Percentiles rank a stretch among this genome's conserved stretches.
Evolutionary conservation across 2,888 invertebrate species (phyloP).

Genomic region (Steinernema scapterisci): DNA sequence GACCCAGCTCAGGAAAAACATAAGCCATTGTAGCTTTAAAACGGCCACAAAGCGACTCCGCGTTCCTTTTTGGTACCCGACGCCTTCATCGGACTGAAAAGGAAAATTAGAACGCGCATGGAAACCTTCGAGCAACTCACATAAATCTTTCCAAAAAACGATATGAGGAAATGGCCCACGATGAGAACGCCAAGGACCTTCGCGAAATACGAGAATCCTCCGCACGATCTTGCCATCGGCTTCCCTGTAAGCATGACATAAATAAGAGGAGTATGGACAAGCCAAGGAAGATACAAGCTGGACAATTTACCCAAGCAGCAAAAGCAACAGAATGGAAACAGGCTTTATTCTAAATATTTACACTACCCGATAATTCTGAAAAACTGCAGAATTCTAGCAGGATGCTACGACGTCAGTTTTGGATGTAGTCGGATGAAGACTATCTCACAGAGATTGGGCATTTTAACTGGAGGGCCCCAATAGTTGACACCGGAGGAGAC

Average conservation of each 20-base stretch:
- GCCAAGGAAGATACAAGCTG: not conserved
- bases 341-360: not conserved
- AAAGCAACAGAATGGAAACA: not conserved
- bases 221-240: not conserved
- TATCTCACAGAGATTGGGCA: slow-evolving; percentile 68
- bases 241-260: not conserved
- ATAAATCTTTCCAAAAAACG: slow-evolving; percentile 38
- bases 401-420: not conserved
- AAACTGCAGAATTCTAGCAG: not conserved
- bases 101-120: not conserved
- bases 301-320: not conserved
- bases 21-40: slow-evolving; percentile 47
- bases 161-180: slow-evolving; percentile 31
- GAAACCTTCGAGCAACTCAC: slow-evolving; percentile 29
- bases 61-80: slow-evolving; percentile 57
- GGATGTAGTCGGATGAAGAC: slow-evolving; percentile 36
- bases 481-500: slow-evolving; percentile 67
- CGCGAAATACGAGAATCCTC: not conserved
- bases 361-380: not conserved
- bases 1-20: slow-evolving; percentile 39
- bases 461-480: slow-evolving; percentile 69
- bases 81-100: slow-evolving; percentile 48
- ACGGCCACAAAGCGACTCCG: slow-evolving; percentile 54
- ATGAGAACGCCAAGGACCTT: slow-evolving; percentile 13
- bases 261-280: not conserved